Evolutionary conservation across 1,140 invertebrate species (phyloP), one percentile per base, ranked within the genome.

Genomic region (Drosophila melanica): DNA sequence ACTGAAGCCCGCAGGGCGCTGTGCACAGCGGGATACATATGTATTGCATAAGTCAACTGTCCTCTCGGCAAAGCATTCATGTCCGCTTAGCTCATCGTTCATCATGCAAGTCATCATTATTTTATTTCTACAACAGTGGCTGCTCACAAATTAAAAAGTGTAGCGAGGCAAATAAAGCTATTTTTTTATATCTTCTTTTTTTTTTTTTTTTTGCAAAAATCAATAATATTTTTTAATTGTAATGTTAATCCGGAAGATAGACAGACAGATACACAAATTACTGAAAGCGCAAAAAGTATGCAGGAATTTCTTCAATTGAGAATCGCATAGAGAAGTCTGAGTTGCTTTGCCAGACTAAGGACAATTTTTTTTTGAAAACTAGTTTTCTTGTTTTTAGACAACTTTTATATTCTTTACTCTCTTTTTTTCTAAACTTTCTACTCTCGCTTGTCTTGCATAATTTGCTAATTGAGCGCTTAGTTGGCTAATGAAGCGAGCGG

Each of bases 381-480:
- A n/a, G n/a, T n/a, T n/a, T 35, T 10, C 33, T 9, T 35, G 2
- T 9, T 10, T 35, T 9, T 10, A 16, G 14, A 7, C 11, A 1
- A 42, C 12, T 42, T 7, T 65, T 39, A 54, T 67, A 27, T 47
- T 11, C 5, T 0, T 45, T 11, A 30, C 11, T 14, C 30, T n/a
- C 11, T 47, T 3, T 11, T 3, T 7, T 33, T n/a, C 10, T n/a
- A 16, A 35, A 1, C 10, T 51, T 0, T 48, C 12, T 27, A 48
- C 27, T 48, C n/a, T 8, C 14, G 47, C 65, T 62, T 62, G 33
- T 62, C 47, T 65, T 71, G 77, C 81, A 77, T 77, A 71, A 77
- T 85, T 87, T 54, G 75, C 63, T 87, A 87, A 85, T 81, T 85
- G 78, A 78, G 70, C 33, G 62, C 68, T 80, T 50, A 48, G 60